Base-by-base conservation (phyloP, 2,888 invertebrate genomes). In the Calliopum simillimum region DNA sequence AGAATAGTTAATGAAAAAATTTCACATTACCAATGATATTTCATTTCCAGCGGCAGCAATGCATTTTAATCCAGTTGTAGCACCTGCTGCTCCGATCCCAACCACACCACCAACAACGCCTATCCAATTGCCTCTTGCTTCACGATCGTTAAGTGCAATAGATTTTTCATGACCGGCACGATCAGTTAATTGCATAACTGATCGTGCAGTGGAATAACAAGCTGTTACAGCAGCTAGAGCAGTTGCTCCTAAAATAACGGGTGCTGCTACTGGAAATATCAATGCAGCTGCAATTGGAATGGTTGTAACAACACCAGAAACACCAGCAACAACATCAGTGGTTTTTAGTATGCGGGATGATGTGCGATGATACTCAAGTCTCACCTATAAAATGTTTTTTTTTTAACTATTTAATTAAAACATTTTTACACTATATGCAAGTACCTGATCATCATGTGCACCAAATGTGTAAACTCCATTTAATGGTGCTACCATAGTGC, bases 401-500 rank as follows among this genome's bases (percentile, higher is more conserved):
- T 23, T 58, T 25, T 25, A 13, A 5, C 6, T 4, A 58, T 13
- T 58, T 33, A 13, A 13, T 25, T 58, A 3, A 25, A 33, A 33
- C 5, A 8, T 33, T 2, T 33, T 33, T 8, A 33, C 8, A 6
- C 8, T 2, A 53, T 5, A 53, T n/a, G n/a, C 8, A 33, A 8
- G 5, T 33, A 33, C 33, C 33, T 33, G 33, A 33, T 56, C 19
- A 3, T 74, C 70, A 0, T 49, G 14, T 0, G 59, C 11, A 19
- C 76, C 70, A 0, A 80, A 69, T n/a, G 74, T 74, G 70, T 86
- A 86, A 46, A 82, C 71, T 3, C 89, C 89, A 53, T 85, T 79
- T 13, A 73, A 61, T 0, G 89, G 89, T 2, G 87, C 82, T 59
- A 87, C 80, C 84, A 88, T 86, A 3, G 82, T 76, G 14, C 88